phyloP scores from a whole-genome alignment of 1,140 invertebrate species.

The Drosophila pseudoobscura region DNA sequence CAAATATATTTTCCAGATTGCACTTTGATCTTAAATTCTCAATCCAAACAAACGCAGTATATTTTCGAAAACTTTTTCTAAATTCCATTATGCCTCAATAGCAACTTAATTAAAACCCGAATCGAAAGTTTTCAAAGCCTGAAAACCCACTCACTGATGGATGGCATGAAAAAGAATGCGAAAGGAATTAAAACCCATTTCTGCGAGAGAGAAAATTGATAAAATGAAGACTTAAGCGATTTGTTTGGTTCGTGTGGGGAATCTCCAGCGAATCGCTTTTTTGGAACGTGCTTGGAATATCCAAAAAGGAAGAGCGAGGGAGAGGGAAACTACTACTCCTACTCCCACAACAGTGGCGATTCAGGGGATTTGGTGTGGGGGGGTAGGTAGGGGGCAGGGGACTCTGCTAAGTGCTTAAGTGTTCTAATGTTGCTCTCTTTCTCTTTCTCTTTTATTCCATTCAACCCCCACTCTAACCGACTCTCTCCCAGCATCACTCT shows the following conservation, averaged over 20 bases:
- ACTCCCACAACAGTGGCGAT: slow-evolving; percentile 10
- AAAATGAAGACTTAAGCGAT: slow-evolving; percentile 56
- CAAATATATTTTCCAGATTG: too few relatives aligned
- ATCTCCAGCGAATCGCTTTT: slow-evolving; percentile 57
- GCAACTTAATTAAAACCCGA: slow-evolving; percentile 27
- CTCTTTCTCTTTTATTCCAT: slow-evolving; percentile 40
- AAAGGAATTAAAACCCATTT: slow-evolving; percentile 30
- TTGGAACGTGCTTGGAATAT: slow-evolving; percentile 55
- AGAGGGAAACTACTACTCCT: slow-evolving; percentile 14
- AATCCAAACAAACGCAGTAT: too few relatives aligned
- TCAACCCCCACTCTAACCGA: not conserved
- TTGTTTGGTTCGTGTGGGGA: slow-evolving; percentile 39
- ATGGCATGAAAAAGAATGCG: slow-evolving; percentile 19
- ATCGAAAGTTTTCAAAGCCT: slow-evolving; percentile 1
- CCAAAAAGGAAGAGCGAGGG: slow-evolving; percentile 15
- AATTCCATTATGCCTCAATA: not conserved
- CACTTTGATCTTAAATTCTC: too few relatives aligned
- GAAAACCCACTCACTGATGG: not conserved
- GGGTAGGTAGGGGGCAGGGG: not conserved
- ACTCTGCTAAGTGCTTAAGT: slow-evolving; percentile 70
- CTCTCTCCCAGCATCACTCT: not conserved
- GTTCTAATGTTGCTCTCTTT: slow-evolving; percentile 73
- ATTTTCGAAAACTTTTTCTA: not conserved
- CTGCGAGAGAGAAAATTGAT: slow-evolving; percentile 30
- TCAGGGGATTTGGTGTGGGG: slow-evolving; percentile 12